Percentiles rank a stretch among this genome's conserved stretches.
Conservation (phyloP, 2,888 invertebrate genomes). For the Noctua comes region DNA sequence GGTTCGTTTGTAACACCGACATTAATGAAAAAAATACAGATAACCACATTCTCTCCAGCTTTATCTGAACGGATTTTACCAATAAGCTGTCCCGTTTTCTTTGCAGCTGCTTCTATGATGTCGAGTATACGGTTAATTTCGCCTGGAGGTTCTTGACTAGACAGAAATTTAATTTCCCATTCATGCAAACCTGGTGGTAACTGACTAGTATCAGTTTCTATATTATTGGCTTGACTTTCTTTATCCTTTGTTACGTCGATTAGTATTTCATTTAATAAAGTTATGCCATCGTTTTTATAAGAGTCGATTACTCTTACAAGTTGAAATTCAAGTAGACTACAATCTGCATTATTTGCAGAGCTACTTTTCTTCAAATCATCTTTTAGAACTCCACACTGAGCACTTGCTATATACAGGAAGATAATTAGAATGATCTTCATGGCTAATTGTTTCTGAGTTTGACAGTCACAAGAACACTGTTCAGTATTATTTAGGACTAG, state of each 20-base stretch:
- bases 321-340: neutral
- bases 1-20: neutral
- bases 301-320: neutral
- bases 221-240: neutral
- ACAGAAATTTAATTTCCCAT: neutral
- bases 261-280: neutral
- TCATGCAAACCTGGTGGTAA: neutral
- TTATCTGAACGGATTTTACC: neutral
- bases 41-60: too few species aligned
- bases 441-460: neutral
- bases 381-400: conserved; percentile 7
- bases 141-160: neutral
- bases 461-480: neutral
- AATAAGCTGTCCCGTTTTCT: neutral
- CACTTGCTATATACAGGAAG: conserved; percentile 8
- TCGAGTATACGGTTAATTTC: neutral
- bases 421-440: conserved; percentile 19
- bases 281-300: neutral
- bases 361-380: neutral
- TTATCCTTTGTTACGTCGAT: conserved; percentile 8
- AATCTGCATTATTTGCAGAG: neutral
- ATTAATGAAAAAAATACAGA: neutral
- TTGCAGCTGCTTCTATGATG: neutral
- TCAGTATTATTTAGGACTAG: neutral
- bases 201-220: neutral